A percentile compares a stretch with the other conserved stretches of the same genome.
Evolutionary conservation across 2,888 invertebrate genomes (phyloP).

Genomic region (Sycophila texana): DNA sequence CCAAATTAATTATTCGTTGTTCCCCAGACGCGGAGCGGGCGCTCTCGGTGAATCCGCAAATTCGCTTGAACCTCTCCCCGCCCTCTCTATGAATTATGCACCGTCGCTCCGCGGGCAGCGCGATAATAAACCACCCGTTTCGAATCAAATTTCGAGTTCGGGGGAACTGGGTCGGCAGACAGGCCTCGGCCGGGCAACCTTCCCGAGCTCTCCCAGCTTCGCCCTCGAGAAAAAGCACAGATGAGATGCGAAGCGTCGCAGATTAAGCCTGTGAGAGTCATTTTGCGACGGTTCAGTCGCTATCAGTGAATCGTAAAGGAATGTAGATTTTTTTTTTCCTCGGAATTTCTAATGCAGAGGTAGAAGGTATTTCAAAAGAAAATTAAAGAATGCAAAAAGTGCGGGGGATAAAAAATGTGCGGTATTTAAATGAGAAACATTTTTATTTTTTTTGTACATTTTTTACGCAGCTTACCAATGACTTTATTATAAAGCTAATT

Average conservation of each 20-base stretch:
- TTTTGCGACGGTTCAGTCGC: background rate
- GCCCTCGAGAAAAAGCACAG: background rate
- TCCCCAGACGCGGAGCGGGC: background rate
- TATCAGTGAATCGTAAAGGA: too few relatives aligned
- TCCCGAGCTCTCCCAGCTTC: conserved; percentile 20
- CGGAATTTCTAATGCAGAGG: too few relatives aligned
- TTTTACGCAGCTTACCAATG: too few relatives aligned
- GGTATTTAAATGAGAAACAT: too few relatives aligned
- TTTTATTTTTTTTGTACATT: too few relatives aligned
- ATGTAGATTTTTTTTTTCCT: too few relatives aligned
- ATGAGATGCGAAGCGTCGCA: too few relatives aligned
- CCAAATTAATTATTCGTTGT: conserved; percentile 41
- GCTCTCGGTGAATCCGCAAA: conserved; percentile 21
- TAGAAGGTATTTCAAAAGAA: too few relatives aligned
- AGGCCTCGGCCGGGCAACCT: background rate
- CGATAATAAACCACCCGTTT: conserved; percentile 49
- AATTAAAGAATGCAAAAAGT: too few relatives aligned
- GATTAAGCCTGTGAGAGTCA: background rate
- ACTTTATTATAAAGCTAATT: too few relatives aligned
- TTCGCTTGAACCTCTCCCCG: background rate
- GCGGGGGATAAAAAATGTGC: too few relatives aligned
- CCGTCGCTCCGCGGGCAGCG: conserved; percentile 1
- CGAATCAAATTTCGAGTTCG: conserved; percentile 50
- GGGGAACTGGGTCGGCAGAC: conserved; percentile 37
- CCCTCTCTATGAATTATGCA: conserved; percentile 41